Evolutionary conservation across 2,888 invertebrate genomes (phyloP).

Genomic region (Athripsodes cinereus): DNA sequence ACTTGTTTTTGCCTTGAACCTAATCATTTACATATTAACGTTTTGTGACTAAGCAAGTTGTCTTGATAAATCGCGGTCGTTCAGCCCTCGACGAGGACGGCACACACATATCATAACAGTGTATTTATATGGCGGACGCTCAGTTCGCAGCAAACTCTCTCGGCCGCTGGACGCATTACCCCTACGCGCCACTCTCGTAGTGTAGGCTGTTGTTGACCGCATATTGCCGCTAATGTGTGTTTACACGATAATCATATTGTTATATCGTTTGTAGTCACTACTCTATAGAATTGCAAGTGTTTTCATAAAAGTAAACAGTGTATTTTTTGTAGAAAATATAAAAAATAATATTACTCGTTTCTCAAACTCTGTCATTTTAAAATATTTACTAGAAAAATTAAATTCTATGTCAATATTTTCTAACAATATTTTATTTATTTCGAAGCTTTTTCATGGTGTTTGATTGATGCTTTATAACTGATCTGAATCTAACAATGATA

Average conservation of each 20-base stretch:
- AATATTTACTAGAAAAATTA: too few species aligned
- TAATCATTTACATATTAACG: neutral
- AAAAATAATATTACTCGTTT: too few species aligned
- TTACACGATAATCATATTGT: neutral
- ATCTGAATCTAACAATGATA: too few species aligned
- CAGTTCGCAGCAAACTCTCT: neutral
- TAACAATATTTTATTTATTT: too few species aligned
- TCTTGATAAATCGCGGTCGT: constrained; percentile 1
- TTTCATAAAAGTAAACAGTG: too few species aligned
- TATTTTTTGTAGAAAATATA: too few species aligned
- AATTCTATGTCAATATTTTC: too few species aligned
- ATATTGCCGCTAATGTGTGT: neutral
- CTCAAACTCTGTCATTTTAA: neutral
- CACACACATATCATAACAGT: neutral
- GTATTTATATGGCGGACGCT: neutral
- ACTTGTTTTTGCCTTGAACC: neutral
- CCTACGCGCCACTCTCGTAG: too few species aligned
- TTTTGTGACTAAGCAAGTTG: neutral
- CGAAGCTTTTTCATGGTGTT: too few species aligned
- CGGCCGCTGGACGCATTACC: neutral
- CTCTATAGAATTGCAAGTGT: neutral
- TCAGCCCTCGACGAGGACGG: neutral
- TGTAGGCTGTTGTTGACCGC: too few species aligned
- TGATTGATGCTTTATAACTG: too few species aligned
- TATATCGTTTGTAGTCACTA: neutral